Percentiles rank a stretch among this genome's conserved stretches.
These are phyloP conservation scores for Stratiomys singularior DNA, from an alignment of 2,888 invertebrate species.

Conservation along the genomic window DNA sequence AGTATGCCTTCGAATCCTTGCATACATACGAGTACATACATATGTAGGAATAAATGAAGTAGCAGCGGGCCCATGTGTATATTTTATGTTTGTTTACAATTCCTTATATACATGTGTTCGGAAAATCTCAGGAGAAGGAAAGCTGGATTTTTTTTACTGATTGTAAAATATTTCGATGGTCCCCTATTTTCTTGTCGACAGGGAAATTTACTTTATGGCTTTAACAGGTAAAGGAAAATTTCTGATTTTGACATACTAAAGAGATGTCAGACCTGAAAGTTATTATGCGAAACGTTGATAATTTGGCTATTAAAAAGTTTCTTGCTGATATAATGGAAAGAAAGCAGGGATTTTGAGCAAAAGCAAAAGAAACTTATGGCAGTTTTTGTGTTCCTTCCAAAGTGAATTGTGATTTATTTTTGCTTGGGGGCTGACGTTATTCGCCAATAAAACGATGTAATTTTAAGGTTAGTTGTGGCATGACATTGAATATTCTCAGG, in stretches of 20 bases:
- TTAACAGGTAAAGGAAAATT: not conserved
- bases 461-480: too few species aligned
- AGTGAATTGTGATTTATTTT: too few species aligned
- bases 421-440: too few species aligned
- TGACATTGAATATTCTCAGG: too few species aligned
- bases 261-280: slow-evolving; percentile 20
- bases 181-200: not conserved
- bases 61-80: too few species aligned
- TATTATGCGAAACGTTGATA: slow-evolving; percentile 1
- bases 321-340: not conserved
- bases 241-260: slow-evolving; percentile 37
- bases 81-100: not conserved
- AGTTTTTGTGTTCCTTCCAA: too few species aligned
- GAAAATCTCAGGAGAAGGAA: not conserved
- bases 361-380: not conserved
- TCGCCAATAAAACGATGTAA: too few species aligned
- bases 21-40: not conserved
- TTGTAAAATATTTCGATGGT: slow-evolving; percentile 10
- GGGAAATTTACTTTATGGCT: slow-evolving; percentile 13
- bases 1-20: not conserved
- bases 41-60: not conserved
- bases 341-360: not conserved
- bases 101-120: not conserved
- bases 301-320: not conserved
- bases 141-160: slow-evolving; percentile 1